These are phyloP conservation scores for Neelides sp. DNA, from an alignment of 1,140 invertebrate genomes.

Conservation along the genomic window DNA sequence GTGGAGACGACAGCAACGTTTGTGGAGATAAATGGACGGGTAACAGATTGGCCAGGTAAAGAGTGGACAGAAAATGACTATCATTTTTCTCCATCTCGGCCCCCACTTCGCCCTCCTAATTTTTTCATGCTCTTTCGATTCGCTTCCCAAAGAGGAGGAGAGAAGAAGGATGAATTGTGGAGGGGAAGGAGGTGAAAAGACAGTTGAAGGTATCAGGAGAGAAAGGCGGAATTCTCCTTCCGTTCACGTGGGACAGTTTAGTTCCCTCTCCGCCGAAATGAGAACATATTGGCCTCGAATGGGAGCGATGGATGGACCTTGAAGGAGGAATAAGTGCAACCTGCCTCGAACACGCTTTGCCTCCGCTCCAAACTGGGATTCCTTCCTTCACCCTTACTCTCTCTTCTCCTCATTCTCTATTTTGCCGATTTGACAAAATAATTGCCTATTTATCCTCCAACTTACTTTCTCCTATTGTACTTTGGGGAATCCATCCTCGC, in stretches of 20 bases:
- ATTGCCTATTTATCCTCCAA: conserved; percentile 32
- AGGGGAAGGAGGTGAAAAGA: conserved; percentile 5
- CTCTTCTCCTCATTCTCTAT: conserved; percentile 15
- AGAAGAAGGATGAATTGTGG: conserved; percentile 6
- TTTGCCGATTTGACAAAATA: conserved; percentile 32
- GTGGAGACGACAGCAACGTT: conserved; percentile 17
- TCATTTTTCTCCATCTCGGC: conserved; percentile 32
- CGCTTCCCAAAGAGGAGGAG: conserved; percentile 5
- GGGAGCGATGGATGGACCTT: conserved; percentile 27
- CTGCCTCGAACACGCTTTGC: no score
- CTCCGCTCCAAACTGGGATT: no score
- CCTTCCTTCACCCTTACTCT: conserved; percentile 4
- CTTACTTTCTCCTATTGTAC: conserved; percentile 28
- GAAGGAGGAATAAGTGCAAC: background rate
- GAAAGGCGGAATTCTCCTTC: conserved; percentile 1
- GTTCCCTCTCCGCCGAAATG: conserved; percentile 27
- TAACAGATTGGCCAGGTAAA: conserved; percentile 30
- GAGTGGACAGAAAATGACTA: conserved; percentile 29
- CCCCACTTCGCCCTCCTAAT: background rate
- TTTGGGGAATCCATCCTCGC: conserved; percentile 27
- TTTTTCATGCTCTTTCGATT: background rate
- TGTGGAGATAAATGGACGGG: conserved; percentile 36
- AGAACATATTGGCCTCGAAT: conserved; percentile 31
- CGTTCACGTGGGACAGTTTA: conserved; percentile 32
- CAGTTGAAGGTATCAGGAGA: conserved; percentile 20